phyloP scores from a whole-genome alignment of 1,140 invertebrate species.

The Ips nitidus region DNA sequence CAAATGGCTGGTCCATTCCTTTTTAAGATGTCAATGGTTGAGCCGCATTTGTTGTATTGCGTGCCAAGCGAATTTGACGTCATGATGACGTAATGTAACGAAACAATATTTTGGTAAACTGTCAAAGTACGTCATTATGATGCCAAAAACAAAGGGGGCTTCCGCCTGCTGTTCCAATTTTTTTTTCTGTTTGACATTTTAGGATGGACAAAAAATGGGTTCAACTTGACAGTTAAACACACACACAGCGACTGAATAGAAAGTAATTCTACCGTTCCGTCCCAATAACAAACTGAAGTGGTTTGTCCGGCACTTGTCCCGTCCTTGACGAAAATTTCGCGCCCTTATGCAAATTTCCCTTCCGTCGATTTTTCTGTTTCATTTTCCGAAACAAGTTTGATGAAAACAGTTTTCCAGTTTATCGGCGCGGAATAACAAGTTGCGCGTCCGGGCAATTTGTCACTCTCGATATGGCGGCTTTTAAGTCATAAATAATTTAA shows the following conservation, averaged over 20 bases:
- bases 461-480: not conserved
- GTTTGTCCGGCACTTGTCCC: slow-evolving; percentile 8
- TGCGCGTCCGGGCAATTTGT: not conserved
- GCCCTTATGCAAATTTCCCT: slow-evolving; percentile 1
- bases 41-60: too few relatives aligned
- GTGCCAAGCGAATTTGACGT: too few relatives aligned
- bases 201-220: too few relatives aligned
- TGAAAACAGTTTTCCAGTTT: slow-evolving; percentile 2
- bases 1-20: too few relatives aligned
- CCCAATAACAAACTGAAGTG: not conserved
- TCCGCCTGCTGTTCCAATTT: too few relatives aligned
- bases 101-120: too few relatives aligned
- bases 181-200: too few relatives aligned
- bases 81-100: too few relatives aligned
- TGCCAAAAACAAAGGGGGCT: too few relatives aligned
- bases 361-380: slow-evolving; percentile 7
- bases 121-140: too few relatives aligned
- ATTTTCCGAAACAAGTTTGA: not conserved
- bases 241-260: not conserved
- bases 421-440: not conserved
- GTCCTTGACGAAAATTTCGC: not conserved
- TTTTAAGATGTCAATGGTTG: too few relatives aligned
- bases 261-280: not conserved
- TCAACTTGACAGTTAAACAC: not conserved
- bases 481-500: slow-evolving; percentile 6